A percentile compares a stretch with the other conserved stretches of the same genome.
Evolutionary conservation across 53 echinoderm and acorn worm genomes (phyloP).

Genomic region (Mesocentrotus franciscanus): DNA sequence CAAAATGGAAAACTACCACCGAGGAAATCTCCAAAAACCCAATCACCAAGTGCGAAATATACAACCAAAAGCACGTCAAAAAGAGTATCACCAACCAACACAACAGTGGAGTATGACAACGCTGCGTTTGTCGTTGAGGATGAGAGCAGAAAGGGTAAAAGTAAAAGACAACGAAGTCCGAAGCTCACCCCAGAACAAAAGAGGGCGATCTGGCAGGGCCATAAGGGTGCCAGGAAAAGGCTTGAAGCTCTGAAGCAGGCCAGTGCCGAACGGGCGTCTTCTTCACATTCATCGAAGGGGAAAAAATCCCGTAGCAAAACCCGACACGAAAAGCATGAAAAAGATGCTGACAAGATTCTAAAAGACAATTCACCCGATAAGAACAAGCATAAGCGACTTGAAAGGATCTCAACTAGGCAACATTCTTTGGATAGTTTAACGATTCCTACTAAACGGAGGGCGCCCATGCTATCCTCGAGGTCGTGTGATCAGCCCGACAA

Average conservation of each 20-base stretch:
- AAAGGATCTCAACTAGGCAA: constrained; percentile 42
- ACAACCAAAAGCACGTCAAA: background rate
- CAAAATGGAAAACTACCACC: constrained; percentile 57
- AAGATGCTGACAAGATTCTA: constrained; percentile 18
- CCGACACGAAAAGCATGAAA: background rate
- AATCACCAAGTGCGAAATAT: background rate
- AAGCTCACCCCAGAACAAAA: constrained; percentile 82
- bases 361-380: constrained; percentile 4
- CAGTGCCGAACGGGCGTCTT: constrained; percentile 34
- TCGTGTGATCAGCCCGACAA: constrained; percentile 41
- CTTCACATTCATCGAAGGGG: constrained; percentile 29
- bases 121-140: constrained; percentile 76
- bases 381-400: constrained; percentile 65
- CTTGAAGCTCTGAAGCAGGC: constrained; percentile 64
- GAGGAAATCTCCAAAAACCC: constrained; percentile 3
- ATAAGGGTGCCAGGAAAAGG: constrained; percentile 65
- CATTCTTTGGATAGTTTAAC: constrained; percentile 57
- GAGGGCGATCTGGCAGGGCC: constrained; percentile 85
- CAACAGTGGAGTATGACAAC: constrained; percentile 71
- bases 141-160: constrained; percentile 46
- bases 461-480: constrained; percentile 14
- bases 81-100: background rate
- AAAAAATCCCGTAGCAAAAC: constrained; percentile 39
- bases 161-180: constrained; percentile 61
- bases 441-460: constrained; percentile 38